Base-by-base conservation (phyloP, 1,140 invertebrate genomes). In the Frieseomelitta varia region DNA sequence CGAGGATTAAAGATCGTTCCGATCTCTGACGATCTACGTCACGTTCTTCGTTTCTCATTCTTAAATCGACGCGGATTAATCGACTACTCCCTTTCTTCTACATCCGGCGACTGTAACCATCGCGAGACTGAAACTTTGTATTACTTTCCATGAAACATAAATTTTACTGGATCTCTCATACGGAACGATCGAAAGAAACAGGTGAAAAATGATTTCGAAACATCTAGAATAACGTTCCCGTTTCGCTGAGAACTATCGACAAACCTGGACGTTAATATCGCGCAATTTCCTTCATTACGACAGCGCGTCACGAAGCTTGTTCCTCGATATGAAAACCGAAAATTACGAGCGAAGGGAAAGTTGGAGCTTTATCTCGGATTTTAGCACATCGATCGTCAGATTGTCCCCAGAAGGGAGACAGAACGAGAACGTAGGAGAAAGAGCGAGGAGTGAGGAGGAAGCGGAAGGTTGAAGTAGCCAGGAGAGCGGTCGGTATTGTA, bases 361-460 rank as follows among this genome's bases (percentile, higher is more conserved):
- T 89, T 85, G 27, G 75, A 79, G 76, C 88, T 90, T 90, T 90
- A 90, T 90, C 88, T 87, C 53, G 85, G 82, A 81, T 85, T 90
- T 90, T 81, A 89, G 85, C 84, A 85, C 79, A 85, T 90, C 87
- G 87, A 84, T 86, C 88, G 87, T 81, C 87, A 86, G 82, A 63
- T 77, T 76, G 81, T 51, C 19, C 51, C 24, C 30, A 55, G 39
- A 76, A 76, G 58, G 51, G 58, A 27, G 51, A n/a, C 24, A 27
- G 24, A 30, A 58, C 0, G 34, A 19, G 15, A 73, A 19, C 14
- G 58, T 61, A 24, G 12, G 17, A 19, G n/a, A 27, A 27, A 17
- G n/a, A 4, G 14, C 6, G 3, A n/a, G 21, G 21, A 58, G 53
- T 24, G 47, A 27, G 69, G 4, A 15, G 27, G 51, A 2, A 6